Evolutionary conservation across 2,797 vertebrate genomes (phyloP).

Genomic region (Melanogrammus aeglefinus): DNA sequence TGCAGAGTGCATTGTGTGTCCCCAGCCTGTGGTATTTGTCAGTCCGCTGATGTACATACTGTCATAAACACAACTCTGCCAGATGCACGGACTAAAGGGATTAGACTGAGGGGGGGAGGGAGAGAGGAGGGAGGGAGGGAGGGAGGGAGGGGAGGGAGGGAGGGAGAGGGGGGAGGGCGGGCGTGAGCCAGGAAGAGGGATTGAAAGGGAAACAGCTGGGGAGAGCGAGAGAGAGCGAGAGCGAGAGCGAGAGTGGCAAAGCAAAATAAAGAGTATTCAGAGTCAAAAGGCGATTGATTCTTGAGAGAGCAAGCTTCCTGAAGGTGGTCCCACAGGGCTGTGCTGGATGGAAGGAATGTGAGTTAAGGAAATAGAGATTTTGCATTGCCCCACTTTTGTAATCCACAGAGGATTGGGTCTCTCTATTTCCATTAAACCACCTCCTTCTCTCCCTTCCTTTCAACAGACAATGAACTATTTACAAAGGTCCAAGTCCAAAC

Average conservation of each 20-base stretch:
- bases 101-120: neutral
- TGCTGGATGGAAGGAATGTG: constrained; percentile 34
- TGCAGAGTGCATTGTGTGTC: no score
- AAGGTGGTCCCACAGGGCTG: constrained; percentile 1
- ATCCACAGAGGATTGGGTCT: neutral
- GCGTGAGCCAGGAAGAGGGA: constrained; percentile 3
- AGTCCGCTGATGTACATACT: no score
- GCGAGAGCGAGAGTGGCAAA: neutral
- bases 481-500: neutral
- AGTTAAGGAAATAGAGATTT: constrained; percentile 33
- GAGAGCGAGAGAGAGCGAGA: neutral
- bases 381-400: constrained; percentile 7
- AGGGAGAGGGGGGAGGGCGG: no score
- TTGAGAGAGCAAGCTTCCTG: neutral
- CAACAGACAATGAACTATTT: neutral
- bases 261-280: neutral
- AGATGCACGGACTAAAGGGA: no score
- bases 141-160: neutral
- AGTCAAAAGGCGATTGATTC: neutral
- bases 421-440: neutral
- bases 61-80: no score
- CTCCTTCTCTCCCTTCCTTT: neutral
- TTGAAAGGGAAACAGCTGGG: neutral
- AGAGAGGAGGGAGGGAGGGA: no score
- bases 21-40: no score